phyloP scores from a whole-genome alignment of 2,113 vertebrate genomes.

The Albula glossodonta region DNA sequence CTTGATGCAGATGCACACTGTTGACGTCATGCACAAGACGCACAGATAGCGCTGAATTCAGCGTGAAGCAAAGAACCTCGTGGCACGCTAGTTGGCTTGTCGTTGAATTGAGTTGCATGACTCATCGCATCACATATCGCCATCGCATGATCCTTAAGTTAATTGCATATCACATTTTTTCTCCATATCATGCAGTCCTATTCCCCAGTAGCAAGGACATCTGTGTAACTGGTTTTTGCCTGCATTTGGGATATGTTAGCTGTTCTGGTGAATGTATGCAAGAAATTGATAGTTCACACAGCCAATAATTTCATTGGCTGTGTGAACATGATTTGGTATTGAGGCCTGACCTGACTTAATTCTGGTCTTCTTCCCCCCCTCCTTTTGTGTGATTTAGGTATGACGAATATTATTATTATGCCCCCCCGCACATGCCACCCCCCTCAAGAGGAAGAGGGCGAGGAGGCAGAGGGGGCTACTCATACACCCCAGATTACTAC shows the following conservation, averaged over 20 bases:
- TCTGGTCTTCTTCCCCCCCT: background rate
- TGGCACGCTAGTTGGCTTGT: no score
- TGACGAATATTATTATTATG: conserved; percentile 99
- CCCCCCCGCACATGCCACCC: conserved; percentile 94
- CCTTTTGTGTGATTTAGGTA: conserved; percentile 75
- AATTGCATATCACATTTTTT: no score
- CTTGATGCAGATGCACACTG: no score
- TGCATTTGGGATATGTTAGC: background rate
- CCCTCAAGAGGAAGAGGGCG: conserved; percentile 91
- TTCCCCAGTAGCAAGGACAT: background rate
- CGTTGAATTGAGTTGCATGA: no score
- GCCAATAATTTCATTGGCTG: no score
- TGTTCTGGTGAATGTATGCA: background rate
- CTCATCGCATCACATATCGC: no score
- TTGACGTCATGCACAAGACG: no score
- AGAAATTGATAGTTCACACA: background rate
- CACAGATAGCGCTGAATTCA: no score
- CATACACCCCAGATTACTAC: conserved; percentile 96
- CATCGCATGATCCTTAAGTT: no score
- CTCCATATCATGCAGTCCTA: no score
- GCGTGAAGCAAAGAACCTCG: no score
- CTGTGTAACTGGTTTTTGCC: background rate
- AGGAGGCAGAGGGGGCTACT: conserved; percentile 91
- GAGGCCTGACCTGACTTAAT: background rate
- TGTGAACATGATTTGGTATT: no score